phyloP scores from a whole-genome alignment of 2,797 vertebrate genomes.

The Sebastes trivittatus region DNA sequence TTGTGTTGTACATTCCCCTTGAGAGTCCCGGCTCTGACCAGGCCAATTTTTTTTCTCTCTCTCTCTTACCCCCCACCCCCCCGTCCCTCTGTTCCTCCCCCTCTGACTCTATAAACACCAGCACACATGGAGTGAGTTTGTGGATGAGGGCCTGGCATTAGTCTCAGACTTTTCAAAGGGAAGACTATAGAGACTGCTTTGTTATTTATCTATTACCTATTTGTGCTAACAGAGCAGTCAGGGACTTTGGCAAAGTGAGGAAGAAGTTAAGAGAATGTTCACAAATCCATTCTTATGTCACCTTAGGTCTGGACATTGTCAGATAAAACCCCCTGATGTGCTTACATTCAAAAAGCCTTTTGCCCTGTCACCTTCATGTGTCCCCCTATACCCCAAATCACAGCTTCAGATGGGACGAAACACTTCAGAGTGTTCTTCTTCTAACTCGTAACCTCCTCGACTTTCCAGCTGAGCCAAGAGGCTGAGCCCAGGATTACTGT shows the following conservation, averaged over 20 bases:
- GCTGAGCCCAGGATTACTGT: conserved; percentile 45
- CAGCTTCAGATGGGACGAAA: neutral
- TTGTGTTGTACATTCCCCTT: conserved; percentile 70
- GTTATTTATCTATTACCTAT: neutral
- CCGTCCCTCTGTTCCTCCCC: conserved; percentile 7
- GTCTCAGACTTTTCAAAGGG: conserved; percentile 25
- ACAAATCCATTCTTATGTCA: neutral
- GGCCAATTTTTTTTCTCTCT: conserved; percentile 23
- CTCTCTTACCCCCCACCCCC: neutral
- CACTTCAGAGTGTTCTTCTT: neutral
- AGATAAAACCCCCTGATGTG: neutral
- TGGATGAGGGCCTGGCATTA: conserved; percentile 41
- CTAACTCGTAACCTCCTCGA: neutral
- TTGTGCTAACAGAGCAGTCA: neutral
- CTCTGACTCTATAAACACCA: conserved; percentile 60
- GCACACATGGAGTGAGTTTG: conserved; percentile 74
- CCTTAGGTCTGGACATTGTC: neutral
- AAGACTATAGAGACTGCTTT: conserved; percentile 2
- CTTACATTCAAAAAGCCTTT: neutral
- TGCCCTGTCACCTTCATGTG: neutral
- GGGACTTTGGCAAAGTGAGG: no score
- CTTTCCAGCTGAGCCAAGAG: conserved; percentile 19
- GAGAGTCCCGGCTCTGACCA: conserved; percentile 48
- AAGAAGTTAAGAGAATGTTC: neutral
- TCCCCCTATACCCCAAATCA: neutral